Conservation (phyloP, 2,888 invertebrate species). For the Eupithecia dodoneata region DNA sequence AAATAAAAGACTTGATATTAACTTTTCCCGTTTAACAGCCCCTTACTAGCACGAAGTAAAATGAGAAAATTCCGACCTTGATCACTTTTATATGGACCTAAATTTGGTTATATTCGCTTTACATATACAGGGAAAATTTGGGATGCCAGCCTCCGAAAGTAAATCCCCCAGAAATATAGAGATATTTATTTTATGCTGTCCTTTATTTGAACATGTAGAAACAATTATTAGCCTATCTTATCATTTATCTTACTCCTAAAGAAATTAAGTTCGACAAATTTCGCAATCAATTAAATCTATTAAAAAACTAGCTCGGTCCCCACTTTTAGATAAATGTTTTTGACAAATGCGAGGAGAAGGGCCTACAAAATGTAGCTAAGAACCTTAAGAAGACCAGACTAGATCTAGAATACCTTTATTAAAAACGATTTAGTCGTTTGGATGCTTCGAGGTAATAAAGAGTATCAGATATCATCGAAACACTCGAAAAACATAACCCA, state of each 20-base stretch:
- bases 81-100: neutral
- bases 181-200: neutral
- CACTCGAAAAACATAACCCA: neutral
- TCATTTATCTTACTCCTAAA: neutral
- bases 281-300: neutral
- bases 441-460: neutral
- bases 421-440: neutral
- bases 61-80: neutral
- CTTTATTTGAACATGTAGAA: neutral
- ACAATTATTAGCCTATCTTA: neutral
- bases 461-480: neutral
- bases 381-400: neutral
- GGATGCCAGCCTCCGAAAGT: constrained; percentile 5
- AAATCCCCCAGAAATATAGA: neutral
- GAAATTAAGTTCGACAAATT: neutral
- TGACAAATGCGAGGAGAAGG: neutral
- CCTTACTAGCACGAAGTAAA: neutral
- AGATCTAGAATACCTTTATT: neutral
- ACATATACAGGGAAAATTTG: neutral
- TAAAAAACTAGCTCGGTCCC: neutral
- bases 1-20: neutral
- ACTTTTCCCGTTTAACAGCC: neutral
- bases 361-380: neutral
- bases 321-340: neutral
- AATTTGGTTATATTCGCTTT: neutral